Conservation (phyloP, 2,797 vertebrate genomes). For the Pangasius krempfi region DNA sequence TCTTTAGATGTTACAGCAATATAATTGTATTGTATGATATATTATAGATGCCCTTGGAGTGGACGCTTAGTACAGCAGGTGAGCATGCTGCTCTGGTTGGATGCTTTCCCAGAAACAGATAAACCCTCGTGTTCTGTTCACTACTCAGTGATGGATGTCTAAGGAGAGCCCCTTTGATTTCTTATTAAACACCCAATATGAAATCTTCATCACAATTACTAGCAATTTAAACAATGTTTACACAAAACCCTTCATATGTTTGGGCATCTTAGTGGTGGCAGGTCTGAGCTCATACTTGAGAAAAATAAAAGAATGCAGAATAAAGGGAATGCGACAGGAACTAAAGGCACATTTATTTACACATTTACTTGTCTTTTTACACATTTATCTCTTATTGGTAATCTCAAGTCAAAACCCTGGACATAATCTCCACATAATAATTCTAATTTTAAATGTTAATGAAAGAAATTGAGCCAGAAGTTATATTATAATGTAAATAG, state of each 20-base stretch:
- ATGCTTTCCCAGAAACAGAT: slow-evolving; percentile 29
- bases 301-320: neutral
- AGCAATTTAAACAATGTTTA: neutral
- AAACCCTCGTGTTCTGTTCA: slow-evolving; percentile 15
- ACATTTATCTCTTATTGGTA: neutral
- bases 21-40: slow-evolving; percentile 15
- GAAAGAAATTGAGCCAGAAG: neutral
- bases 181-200: neutral
- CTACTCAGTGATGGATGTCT: neutral
- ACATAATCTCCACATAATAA: neutral
- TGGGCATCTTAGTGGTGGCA: neutral
- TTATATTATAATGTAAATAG: neutral
- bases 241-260: neutral
- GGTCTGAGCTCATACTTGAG: neutral
- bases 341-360: neutral
- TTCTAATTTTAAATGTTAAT: no score
- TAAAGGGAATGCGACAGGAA: neutral
- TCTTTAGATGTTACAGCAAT: slow-evolving; percentile 10
- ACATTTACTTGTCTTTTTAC: neutral
- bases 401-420: neutral
- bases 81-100: slow-evolving; percentile 10
- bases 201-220: neutral
- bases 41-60: slow-evolving; percentile 8
- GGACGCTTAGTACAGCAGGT: slow-evolving; percentile 18
- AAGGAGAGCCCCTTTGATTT: slow-evolving; percentile 13